Evolutionary conservation across 2,888 invertebrate genomes (phyloP), one percentile per base, ranked within the genome.

Genomic region (Syritta pipiens): DNA sequence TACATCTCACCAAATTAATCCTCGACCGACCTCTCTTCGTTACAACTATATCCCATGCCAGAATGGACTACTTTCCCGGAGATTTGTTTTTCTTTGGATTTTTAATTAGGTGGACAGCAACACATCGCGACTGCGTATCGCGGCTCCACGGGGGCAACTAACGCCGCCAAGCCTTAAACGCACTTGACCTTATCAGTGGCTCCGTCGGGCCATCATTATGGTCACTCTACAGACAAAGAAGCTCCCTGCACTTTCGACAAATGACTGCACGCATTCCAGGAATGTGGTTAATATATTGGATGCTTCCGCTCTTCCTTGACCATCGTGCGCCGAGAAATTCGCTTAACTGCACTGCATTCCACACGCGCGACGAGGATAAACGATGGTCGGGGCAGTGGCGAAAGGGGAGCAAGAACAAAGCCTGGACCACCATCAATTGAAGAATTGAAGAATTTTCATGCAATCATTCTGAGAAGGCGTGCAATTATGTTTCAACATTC

Each of bases 401-500:
- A 22, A 6, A 30, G 28, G 10, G 9, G 22, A 14, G 22, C 7
- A 20, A 22, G 20, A 37, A 32, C n/a, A n/a, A 28, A 14, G 26
- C 5, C n/a, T n/a, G n/a, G n/a, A n/a, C n/a, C n/a, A n/a, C n/a
- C n/a, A n/a, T 30, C 30, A 46, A 24, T 46, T 46, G 59, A 4
- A 17, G 12, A 28, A n/a, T n/a, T n/a, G 12, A 24, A 22, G 49
- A 49, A 62, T 49, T 62, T 48, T 7, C 35, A 53, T 32, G 44
- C 35, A 53, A 72, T 72, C 51, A 59, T 51, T 26, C 57, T 65
- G 42, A 28, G 48, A 32, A 60, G 53, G 9, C 12, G 28, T 2
- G 59, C 74, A 75, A 68, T 75, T 75, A 68, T 48, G 40, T 9
- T 20, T 9, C 10, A 14, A 22, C 40, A 44, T 74, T 40, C 44